Evolutionary conservation across 2,113 vertebrate species (phyloP), one percentile per base, ranked within the genome.

Genomic region (Ammodytes dubius): DNA sequence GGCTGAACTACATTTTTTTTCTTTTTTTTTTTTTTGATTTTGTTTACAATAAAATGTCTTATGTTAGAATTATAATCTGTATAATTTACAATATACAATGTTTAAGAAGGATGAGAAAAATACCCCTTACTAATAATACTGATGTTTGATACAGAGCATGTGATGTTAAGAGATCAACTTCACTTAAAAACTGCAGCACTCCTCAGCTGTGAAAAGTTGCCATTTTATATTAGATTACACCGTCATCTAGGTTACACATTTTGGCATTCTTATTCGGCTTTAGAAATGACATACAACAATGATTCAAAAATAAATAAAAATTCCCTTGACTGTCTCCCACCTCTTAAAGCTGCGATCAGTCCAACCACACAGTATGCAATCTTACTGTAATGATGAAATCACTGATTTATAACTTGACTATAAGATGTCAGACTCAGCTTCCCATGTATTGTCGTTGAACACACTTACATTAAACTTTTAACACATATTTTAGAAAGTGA

Each of bases 21-120:
- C 19, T 94, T 84, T 93, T 94, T 96, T 93, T 95, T 96, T 95
- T 88, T 88, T 47, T 78, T 65, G 65, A 69, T 89, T 91, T 93
- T 90, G 87, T 88, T 92, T 94, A 91, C 92, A 93, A 95, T 95
- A 95, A 95, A 95, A 95, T 93, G 94, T 95, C 90, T 95, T 93
- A 95, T 93, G 96, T 97, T 98, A 97, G 96, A 98, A 97, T 97
- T 99, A 98, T 96, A 99, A 96, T 98, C 94, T 98, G 92, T 97
- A 83, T 97, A 95, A 98, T 99, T 95, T 98, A 99, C 98, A 99
- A 95, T 98, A 96, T 98, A 99, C 97, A 98, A 96, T 96, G 95
- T 96, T 95, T 96, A 97, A 95, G 96, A 97, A 97, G 96, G 96
- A 96, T 97, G 96, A 97, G 96, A 97, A 96, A 27, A 97, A 96